Evolutionary conservation across 2,888 invertebrate genomes (phyloP).

Genomic region (Asteroscopus sphinx): DNA sequence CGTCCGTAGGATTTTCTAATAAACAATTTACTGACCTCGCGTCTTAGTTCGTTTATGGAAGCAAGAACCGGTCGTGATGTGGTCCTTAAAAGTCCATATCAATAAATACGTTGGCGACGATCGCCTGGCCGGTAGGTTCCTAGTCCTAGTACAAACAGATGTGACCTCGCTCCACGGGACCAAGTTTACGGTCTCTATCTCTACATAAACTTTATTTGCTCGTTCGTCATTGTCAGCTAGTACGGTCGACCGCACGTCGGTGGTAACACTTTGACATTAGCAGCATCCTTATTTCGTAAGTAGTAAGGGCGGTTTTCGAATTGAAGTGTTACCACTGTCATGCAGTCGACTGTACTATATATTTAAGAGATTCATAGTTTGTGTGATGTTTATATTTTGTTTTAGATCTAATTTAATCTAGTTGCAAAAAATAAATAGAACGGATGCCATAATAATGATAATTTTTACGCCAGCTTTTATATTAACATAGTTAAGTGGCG

Average conservation of each 20-base stretch:
- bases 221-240: slow-evolving; percentile 45
- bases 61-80: slow-evolving; percentile 50
- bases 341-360: too few species aligned
- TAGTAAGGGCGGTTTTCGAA: too few species aligned
- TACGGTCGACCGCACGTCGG: too few species aligned
- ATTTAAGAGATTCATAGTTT: slow-evolving; percentile 40
- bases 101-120: slow-evolving; percentile 61
- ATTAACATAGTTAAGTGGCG: slow-evolving; percentile 5
- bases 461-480: slow-evolving; percentile 14
- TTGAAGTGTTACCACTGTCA: too few species aligned
- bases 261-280: too few species aligned
- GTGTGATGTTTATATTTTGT: slow-evolving; percentile 37
- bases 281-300: too few species aligned
- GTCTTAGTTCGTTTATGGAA: slow-evolving; percentile 47
- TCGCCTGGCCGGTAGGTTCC: slow-evolving; percentile 30
- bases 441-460: slow-evolving; percentile 28
- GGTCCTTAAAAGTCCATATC: slow-evolving; percentile 60
- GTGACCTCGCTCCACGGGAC: slow-evolving; percentile 40
- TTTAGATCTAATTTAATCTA: slow-evolving; percentile 28
- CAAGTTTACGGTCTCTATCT: slow-evolving; percentile 48
- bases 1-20: slow-evolving; percentile 36
- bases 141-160: slow-evolving; percentile 35
- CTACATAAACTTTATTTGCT: slow-evolving; percentile 48
- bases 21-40: slow-evolving; percentile 49
- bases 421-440: slow-evolving; percentile 27